Evolutionary conservation across 2,113 vertebrate genomes (phyloP), one percentile per base, ranked within the genome.

Genomic region (Cepphus grylle): DNA sequence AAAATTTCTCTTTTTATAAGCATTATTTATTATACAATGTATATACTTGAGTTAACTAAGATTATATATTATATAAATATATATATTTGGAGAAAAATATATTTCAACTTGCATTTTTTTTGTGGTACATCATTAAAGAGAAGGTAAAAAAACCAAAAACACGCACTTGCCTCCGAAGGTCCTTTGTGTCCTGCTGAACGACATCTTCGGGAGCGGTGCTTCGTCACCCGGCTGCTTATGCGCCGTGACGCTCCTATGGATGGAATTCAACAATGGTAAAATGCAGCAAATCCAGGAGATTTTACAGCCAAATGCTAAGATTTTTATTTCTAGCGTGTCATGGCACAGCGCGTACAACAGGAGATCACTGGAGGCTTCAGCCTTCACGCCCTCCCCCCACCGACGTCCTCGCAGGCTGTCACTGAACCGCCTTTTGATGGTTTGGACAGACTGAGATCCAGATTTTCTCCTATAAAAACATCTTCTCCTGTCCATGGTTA

Each of bases 1-100:
- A 99, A 99, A 99, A 99, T 97, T 98, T 99, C 99, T 99, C 99
- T 99, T 99, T 99, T 99, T 99, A 99, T 99, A 99, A 99, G 99
- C 99, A 99, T 99, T 99, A 99, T 99, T 99, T 99, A 99, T 99
- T 99, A 99, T 99, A 99, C 98, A 99, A 98, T 99, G 99, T 99
- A 99, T 99, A 99, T 99, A 99, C 98, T 98, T 99, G 99, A 99
- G 99, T 99, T 99, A 99, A 99, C 99, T 99, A 99, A 99, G 99
- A 99, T 99, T 99, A 99, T 99, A 99, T 99, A 99, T 99, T 99
- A 99, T 99, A 99, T 99, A 99, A 99, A 99, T 98, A 98, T 97
- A 94, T 98, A 98, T 98, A 98, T 98, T 98, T 98, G 98, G 98
- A 98, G 96, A 98, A 98, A 98, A 98, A 98, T 97, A 89, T 98